phyloP scores from a whole-genome alignment of 1,140 invertebrate genomes.

The Chlorops oryzae region DNA sequence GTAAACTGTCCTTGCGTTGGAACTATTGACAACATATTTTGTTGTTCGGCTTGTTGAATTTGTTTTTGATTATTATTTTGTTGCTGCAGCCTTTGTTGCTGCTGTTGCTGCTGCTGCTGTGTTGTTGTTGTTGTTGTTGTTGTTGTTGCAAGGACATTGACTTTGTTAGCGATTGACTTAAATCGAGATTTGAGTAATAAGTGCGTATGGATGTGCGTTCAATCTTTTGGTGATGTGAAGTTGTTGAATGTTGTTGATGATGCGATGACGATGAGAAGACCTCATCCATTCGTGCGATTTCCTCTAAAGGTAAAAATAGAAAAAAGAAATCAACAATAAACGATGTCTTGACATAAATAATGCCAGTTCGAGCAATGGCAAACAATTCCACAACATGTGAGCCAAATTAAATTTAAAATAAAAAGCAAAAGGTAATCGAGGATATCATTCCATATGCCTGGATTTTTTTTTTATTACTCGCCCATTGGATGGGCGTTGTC shows the following conservation, averaged over 20 bases:
- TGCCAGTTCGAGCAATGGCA: too few relatives aligned
- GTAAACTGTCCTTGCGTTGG: background rate
- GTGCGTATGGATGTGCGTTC: constrained; percentile 47
- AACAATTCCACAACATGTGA: too few relatives aligned
- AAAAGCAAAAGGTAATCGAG: too few relatives aligned
- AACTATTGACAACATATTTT: background rate
- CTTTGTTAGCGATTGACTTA: constrained; percentile 27
- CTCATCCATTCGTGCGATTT: constrained; percentile 56
- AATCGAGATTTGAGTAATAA: constrained; percentile 43
- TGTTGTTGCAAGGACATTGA: constrained; percentile 19
- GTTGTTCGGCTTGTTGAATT: background rate
- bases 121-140: constrained; percentile 20
- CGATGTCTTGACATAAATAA: too few relatives aligned
- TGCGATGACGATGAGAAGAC: constrained; percentile 29
- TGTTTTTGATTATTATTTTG: background rate
- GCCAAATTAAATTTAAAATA: too few relatives aligned
- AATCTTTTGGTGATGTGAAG: constrained; percentile 39
- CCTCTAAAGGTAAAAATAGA: constrained; percentile 49
- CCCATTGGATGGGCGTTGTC: too few relatives aligned
- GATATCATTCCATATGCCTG: too few relatives aligned
- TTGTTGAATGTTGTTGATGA: constrained; percentile 32
- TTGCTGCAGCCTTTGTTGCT: background rate
- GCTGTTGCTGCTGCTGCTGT: constrained; percentile 12
- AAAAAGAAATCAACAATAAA: too few relatives aligned
- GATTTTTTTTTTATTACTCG: too few relatives aligned